Conservation (phyloP, 2,797 vertebrate species). For the Meda fulgida region DNA sequence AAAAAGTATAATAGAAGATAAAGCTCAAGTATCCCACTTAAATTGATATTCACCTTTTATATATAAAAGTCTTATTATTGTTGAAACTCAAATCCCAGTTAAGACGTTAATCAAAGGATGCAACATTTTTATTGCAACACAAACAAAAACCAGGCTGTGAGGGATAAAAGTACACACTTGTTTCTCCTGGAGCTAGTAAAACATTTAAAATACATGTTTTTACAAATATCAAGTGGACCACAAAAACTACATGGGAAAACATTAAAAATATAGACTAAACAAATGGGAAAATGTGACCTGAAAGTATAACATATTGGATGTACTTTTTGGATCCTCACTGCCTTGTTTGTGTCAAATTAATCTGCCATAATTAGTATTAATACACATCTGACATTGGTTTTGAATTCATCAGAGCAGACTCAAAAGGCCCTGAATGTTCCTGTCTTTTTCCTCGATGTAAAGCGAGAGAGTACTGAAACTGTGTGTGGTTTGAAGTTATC, state of each 20-base stretch:
- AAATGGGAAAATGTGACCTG: neutral
- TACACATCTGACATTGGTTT: neutral
- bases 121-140: neutral
- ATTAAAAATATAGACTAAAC: neutral
- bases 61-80: neutral
- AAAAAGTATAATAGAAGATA: neutral
- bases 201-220: neutral
- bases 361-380: neutral
- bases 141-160: neutral
- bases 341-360: neutral
- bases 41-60: neutral
- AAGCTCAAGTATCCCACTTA: neutral
- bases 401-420: neutral
- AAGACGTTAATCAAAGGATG: neutral
- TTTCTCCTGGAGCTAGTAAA: neutral
- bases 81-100: neutral
- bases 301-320: neutral
- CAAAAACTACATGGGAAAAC: neutral
- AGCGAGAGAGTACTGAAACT: neutral
- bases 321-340: neutral
- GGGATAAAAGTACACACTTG: neutral
- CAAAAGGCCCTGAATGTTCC: neutral
- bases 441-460: neutral
- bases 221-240: neutral
- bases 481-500: conserved; percentile 47